A percentile compares a stretch with the other conserved stretches of the same genome.
phyloP scores from a whole-genome alignment of 2,113 vertebrate genomes.

The Phasianus colchicus region DNA sequence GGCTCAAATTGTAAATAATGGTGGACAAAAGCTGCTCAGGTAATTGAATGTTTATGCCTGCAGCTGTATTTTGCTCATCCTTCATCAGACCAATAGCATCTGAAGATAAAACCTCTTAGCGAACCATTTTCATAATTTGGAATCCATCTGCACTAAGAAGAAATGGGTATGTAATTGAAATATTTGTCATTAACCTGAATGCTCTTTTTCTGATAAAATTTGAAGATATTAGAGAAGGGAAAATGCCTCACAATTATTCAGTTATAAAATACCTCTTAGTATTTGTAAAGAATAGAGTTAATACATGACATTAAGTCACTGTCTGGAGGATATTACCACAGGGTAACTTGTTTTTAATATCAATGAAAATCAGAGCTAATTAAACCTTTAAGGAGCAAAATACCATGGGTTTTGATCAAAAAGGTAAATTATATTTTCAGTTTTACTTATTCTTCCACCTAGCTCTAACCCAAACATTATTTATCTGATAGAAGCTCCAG shows the following conservation, averaged over 20 bases:
- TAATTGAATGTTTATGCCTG: conserved; percentile 58
- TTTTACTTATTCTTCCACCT: conserved; percentile 6
- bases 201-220: not conserved
- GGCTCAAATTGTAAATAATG: conserved; percentile 51
- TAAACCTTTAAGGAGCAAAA: conserved; percentile 31
- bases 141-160: not conserved
- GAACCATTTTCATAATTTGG: conserved; percentile 53
- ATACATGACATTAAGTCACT: not conserved
- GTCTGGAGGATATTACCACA: not conserved
- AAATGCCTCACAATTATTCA: conserved; percentile 1
- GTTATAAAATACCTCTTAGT: not conserved
- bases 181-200: conserved; percentile 40
- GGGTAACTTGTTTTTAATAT: not conserved
- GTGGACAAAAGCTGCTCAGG: conserved; percentile 17
- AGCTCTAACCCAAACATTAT: not conserved
- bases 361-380: conserved; percentile 4
- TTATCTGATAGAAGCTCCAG: not conserved
- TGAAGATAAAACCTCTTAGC: conserved; percentile 22
- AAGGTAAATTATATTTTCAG: not conserved
- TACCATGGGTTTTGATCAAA: not conserved
- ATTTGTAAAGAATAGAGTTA: not conserved
- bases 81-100: conserved; percentile 39
- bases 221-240: not conserved
- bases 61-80: conserved; percentile 2
- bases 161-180: not conserved